Percentiles rank a stretch among this genome's conserved stretches.
Evolutionary conservation across 2,888 invertebrate genomes (phyloP).

Genomic region (Dasysyrphus tricinctus): DNA sequence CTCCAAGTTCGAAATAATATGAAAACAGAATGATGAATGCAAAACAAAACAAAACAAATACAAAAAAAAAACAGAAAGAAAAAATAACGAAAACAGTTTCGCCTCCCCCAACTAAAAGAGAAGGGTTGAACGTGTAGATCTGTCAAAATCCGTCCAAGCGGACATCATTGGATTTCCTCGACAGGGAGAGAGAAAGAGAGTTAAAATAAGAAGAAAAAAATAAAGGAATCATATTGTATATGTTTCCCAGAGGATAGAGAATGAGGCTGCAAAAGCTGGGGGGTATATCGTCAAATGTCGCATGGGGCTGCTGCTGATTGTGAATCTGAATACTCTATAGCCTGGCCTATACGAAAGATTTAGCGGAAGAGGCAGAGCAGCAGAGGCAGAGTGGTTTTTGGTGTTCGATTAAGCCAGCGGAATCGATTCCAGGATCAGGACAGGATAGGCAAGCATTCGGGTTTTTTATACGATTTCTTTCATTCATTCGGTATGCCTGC

Average conservation of each 20-base stretch:
- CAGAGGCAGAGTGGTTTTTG: conserved; percentile 80
- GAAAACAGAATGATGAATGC: conserved; percentile 49
- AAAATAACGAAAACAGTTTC: not conserved
- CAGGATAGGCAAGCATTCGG: conserved; percentile 62
- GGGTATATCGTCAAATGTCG: conserved; percentile 66
- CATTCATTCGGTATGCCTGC: conserved; percentile 23
- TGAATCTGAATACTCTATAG: conserved; percentile 7
- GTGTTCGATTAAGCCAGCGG: conserved; percentile 80
- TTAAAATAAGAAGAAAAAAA: conserved; percentile 71
- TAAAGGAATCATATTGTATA: conserved; percentile 70
- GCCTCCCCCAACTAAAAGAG: conserved; percentile 53
- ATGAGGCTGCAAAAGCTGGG: conserved; percentile 51
- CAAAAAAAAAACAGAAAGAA: not conserved
- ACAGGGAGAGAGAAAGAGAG: conserved; percentile 67
- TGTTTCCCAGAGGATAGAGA: conserved; percentile 70
- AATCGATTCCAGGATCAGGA: conserved; percentile 72
- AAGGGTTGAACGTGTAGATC: conserved; percentile 77
- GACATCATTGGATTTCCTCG: conserved; percentile 82
- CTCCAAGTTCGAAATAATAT: conserved; percentile 52
- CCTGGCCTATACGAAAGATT: conserved; percentile 10
- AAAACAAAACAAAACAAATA: conserved; percentile 28
- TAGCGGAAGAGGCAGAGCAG: conserved; percentile 38
- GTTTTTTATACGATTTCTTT: conserved; percentile 33
- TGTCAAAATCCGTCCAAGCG: conserved; percentile 82
- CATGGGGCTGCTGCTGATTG: conserved; percentile 70